Evolutionary conservation across 64 coral and sea anemone species (phyloP).

Genomic region (Montipora sp.): DNA sequence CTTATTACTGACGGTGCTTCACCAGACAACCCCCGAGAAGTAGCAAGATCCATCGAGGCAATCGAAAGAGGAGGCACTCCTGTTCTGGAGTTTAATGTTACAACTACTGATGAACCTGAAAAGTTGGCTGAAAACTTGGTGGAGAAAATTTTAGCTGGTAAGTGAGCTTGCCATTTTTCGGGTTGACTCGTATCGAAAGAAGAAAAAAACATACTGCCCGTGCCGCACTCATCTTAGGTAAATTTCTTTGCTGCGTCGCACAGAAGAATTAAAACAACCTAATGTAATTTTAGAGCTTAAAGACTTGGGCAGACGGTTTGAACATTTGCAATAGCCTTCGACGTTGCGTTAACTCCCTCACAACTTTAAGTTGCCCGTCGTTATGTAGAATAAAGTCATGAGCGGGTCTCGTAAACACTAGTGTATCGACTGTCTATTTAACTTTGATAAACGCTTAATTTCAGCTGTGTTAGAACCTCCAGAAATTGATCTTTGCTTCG

Average conservation of each 20-base stretch:
- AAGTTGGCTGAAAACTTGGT: conserved; percentile 20
- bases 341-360: too few species aligned
- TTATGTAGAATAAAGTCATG: neutral
- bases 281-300: too few species aligned
- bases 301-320: too few species aligned
- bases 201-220: too few species aligned
- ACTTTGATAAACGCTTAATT: neutral
- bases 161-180: neutral
- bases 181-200: neutral
- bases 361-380: too few species aligned
- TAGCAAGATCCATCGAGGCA: neutral
- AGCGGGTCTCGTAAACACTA: neutral
- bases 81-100: conserved; percentile 17
- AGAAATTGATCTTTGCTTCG: conserved; percentile 76
- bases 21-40: neutral
- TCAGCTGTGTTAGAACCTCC: conserved; percentile 41
- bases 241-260: too few species aligned
- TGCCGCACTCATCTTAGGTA: too few species aligned
- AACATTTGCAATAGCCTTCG: too few species aligned
- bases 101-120: neutral
- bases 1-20: conserved; percentile 1
- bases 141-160: conserved; percentile 29
- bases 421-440: neutral
- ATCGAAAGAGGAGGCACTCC: neutral
- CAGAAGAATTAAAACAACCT: too few species aligned